Evolutionary conservation across 2,797 vertebrate genomes (phyloP), one percentile per base, ranked within the genome.

Genomic region (Gadopsis bispinosus): DNA sequence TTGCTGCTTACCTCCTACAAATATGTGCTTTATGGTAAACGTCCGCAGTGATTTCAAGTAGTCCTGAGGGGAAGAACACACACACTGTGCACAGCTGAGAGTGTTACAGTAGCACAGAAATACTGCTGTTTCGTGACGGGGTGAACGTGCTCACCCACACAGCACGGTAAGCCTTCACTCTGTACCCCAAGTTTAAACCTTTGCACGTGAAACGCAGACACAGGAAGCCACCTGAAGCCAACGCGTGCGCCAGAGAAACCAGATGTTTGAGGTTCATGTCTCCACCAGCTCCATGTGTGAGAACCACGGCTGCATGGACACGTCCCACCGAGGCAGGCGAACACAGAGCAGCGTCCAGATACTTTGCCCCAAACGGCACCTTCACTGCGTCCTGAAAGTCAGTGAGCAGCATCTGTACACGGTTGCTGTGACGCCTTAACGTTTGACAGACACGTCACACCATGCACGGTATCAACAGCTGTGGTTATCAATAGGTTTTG

Each of bases 201-300:
- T 96, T 99, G 80, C 97, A 99, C 12, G 97, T 99, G 86, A 99
- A 98, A 2, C 98, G 93, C 62, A 98, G 93, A 78, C 96, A 97
- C 13, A 97, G 81, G 82, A 96, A 67, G 1, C 97, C 96, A 7
- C 68, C 83, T 7, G 94, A 85, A 17, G 94, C 95, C 66, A 97
- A 88, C 41, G 63, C 89, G 4, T 74, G 90, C 58, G 97, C 94
- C 83, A 98, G 81, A 81, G 95, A 97, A 35, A 95, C 92, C 58
- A 99, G 90, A 2, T 96, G 96, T 82, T 77, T 95, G 83, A 95
- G 94, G 93, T 97, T 96, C 97, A 97, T 97, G 87, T 98, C 97
- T 89, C 97, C 98, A 17, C 97, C 97, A 1, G 97, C 97, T 62
- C 97, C 97, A 39, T 98, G 97, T 11, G 97, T 98, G 58, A 99